These are phyloP conservation scores for Cephus spinipes DNA, from an alignment of 2,888 invertebrate genomes.

Conservation along the genomic window DNA sequence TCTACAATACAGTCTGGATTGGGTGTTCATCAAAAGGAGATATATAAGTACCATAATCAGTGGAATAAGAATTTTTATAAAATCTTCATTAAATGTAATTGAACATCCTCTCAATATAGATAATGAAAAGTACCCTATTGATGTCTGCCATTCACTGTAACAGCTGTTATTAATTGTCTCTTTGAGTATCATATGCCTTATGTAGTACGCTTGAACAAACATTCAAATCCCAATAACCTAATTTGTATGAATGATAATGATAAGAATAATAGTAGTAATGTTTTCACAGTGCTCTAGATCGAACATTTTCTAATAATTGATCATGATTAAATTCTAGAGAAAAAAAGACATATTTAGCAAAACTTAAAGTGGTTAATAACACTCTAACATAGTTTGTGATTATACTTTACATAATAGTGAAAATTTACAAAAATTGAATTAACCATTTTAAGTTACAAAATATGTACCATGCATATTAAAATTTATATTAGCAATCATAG, in stretches of 20 bases:
- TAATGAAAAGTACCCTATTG: background rate
- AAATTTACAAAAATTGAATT: constrained; percentile 15
- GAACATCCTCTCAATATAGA: background rate
- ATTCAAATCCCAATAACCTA: background rate
- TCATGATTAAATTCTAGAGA: background rate
- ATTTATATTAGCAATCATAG: constrained; percentile 26
- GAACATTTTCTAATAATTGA: background rate
- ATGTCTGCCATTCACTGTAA: background rate
- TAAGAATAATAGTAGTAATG: background rate
- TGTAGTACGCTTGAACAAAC: background rate
- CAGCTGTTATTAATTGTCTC: no score
- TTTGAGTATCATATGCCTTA: background rate
- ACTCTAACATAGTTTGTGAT: background rate
- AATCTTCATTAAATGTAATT: background rate
- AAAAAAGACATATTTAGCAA: background rate
- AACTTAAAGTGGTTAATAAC: background rate
- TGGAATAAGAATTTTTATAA: background rate
- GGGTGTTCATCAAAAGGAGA: background rate
- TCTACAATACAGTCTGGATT: background rate
- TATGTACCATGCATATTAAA: constrained; percentile 35
- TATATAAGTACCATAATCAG: background rate
- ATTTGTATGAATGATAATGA: background rate
- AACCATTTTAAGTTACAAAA: constrained; percentile 18
- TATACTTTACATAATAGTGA: background rate
- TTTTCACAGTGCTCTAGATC: background rate